Percentiles rank a stretch among this genome's conserved stretches.
These are phyloP conservation scores for Zaprionus inermis DNA, from an alignment of 1,140 invertebrate species.

Conservation along the genomic window DNA sequence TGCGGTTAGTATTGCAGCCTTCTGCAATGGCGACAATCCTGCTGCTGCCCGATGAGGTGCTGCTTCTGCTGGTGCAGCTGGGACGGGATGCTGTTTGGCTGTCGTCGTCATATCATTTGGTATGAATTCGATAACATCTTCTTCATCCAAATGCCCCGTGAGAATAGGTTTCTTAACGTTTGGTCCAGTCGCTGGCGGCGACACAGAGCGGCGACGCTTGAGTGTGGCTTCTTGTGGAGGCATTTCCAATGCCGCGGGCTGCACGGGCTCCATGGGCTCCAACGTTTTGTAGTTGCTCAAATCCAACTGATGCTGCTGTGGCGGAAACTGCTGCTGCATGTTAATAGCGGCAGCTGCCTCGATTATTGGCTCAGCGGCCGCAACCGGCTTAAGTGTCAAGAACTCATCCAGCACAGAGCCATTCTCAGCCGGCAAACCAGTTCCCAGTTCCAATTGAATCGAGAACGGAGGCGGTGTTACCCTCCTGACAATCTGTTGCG, in stretches of 20 bases:
- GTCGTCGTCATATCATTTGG: slow-evolving; percentile 6
- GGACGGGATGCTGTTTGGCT: not conserved
- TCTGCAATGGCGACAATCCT: not conserved
- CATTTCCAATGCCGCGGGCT: not conserved
- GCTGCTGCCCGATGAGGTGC: not conserved
- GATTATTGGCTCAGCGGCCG: slow-evolving; percentile 17
- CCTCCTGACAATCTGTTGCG: not conserved
- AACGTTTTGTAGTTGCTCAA: slow-evolving; percentile 11
- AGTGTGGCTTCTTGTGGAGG: slow-evolving; percentile 21
- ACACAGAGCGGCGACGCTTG: slow-evolving; percentile 56
- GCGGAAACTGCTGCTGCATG: not conserved
- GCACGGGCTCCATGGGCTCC: not conserved
- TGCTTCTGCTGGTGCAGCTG: slow-evolving; percentile 2
- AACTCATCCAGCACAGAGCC: slow-evolving; percentile 60
- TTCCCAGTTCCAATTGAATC: slow-evolving; percentile 19
- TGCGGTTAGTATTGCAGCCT: slow-evolving; percentile 2
- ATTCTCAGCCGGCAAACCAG: slow-evolving; percentile 37
- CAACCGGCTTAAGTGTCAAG: slow-evolving; percentile 44
- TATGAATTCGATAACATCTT: slow-evolving; percentile 49
- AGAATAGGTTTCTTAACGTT: slow-evolving; percentile 5
- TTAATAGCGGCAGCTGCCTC: slow-evolving; percentile 19
- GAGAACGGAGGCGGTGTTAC: slow-evolving; percentile 1
- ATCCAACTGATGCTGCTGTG: slow-evolving; percentile 16
- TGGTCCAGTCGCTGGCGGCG: slow-evolving; percentile 38
- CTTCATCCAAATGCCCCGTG: slow-evolving; percentile 30